phyloP scores from a whole-genome alignment of 2,888 invertebrate genomes.

The Gari tellinella region DNA sequence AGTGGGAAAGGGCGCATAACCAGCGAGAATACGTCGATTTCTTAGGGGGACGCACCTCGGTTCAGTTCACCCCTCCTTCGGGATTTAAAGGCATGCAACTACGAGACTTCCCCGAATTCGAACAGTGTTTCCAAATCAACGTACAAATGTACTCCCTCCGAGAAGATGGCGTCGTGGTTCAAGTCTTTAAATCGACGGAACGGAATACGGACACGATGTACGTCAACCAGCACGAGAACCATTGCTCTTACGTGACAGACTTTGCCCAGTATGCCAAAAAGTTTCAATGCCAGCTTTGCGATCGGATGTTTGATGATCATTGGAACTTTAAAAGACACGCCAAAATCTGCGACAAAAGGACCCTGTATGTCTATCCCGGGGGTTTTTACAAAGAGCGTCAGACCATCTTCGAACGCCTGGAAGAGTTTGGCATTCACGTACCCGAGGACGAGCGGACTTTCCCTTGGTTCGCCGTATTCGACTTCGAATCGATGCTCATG shows the following conservation, averaged over 20 bases:
- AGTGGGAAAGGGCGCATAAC: not conserved
- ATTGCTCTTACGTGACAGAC: slow-evolving; percentile 21
- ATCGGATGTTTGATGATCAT: slow-evolving; percentile 9
- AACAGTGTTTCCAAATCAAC: slow-evolving; percentile 25
- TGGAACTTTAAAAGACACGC: slow-evolving; percentile 5
- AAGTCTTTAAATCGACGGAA: slow-evolving; percentile 17
- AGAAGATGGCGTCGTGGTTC: slow-evolving; percentile 15
- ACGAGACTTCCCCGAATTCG: slow-evolving; percentile 7
- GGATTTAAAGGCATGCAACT: slow-evolving; percentile 10
- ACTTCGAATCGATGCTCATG: slow-evolving; percentile 32
- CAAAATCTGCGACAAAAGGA: slow-evolving; percentile 16
- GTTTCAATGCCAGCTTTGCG: slow-evolving; percentile 23
- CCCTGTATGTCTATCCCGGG: slow-evolving; percentile 16
- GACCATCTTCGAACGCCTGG: slow-evolving; percentile 27
- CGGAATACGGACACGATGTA: slow-evolving; percentile 23
- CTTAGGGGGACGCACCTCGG: not conserved
- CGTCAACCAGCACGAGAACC: slow-evolving; percentile 27
- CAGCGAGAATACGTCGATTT: not conserved
- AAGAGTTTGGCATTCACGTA: slow-evolving; percentile 31
- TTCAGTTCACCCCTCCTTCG: not conserved
- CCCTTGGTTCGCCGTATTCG: slow-evolving; percentile 34
- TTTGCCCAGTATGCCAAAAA: slow-evolving; percentile 21
- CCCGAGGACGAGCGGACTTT: slow-evolving; percentile 29
- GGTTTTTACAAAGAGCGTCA: slow-evolving; percentile 16
- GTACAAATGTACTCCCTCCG: slow-evolving; percentile 20